A percentile compares a stretch with the other conserved stretches of the same genome.
phyloP scores from a whole-genome alignment of 2,797 vertebrate species.

The Peromyscus aztecus region DNA sequence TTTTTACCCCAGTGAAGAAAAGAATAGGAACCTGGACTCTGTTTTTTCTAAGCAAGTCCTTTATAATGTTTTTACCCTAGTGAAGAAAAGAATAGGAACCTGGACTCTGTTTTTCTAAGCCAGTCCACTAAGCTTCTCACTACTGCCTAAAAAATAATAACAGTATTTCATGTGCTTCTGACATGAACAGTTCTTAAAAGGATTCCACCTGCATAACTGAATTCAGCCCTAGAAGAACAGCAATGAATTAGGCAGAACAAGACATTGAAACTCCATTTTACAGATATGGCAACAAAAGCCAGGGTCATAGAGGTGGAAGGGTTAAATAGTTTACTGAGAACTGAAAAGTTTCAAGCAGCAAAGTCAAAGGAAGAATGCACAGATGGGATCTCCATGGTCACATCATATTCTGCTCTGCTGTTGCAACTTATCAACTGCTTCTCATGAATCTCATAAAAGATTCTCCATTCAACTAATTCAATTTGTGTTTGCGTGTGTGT shows the following conservation, averaged over 20 bases:
- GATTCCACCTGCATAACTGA: background rate
- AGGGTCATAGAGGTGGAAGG: background rate
- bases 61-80: too few species aligned
- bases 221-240: background rate
- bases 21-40: background rate
- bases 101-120: constrained; percentile 24
- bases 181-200: background rate
- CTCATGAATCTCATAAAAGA: background rate
- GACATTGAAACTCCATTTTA: background rate
- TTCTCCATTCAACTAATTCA: background rate
- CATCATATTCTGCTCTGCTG: background rate
- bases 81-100: background rate
- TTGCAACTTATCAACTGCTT: too few species aligned
- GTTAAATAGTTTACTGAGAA: background rate
- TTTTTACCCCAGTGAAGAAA: background rate
- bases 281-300: background rate
- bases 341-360: background rate
- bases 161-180: background rate
- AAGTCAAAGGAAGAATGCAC: background rate
- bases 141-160: background rate
- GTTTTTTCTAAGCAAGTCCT: constrained; percentile 16
- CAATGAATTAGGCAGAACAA: background rate
- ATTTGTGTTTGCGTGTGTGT: background rate
- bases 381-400: background rate
- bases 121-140: constrained; percentile 5